Evolutionary conservation across 2,888 invertebrate genomes (phyloP).

Genomic region (Limnephilus lunatus): DNA sequence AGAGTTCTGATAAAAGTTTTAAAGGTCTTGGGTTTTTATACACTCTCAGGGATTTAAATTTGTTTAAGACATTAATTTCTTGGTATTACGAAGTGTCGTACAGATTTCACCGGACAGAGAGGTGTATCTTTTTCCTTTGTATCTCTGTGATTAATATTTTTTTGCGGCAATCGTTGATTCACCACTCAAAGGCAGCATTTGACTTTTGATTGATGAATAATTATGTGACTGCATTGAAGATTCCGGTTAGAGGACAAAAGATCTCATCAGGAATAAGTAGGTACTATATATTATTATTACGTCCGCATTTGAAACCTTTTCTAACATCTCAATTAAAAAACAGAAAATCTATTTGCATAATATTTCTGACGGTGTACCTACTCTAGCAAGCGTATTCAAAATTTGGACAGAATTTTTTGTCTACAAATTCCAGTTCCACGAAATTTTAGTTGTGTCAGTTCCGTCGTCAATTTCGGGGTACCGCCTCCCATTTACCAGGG

Average conservation of each 20-base stretch:
- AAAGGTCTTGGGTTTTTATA: conserved; percentile 40
- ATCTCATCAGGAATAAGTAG: no score
- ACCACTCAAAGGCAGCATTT: neutral
- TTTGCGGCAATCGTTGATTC: neutral
- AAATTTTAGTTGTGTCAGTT: neutral
- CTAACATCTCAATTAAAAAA: no score
- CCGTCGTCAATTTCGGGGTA: no score
- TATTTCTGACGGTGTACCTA: neutral
- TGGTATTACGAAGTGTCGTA: neutral
- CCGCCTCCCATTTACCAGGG: no score
- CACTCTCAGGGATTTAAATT: neutral
- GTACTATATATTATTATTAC: no score
- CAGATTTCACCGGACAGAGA: neutral
- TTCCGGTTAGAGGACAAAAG: neutral
- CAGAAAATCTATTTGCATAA: no score
- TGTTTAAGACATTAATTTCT: neutral
- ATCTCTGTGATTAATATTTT: neutral
- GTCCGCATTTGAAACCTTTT: no score
- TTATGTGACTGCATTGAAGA: neutral
- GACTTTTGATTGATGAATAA: conserved; percentile 2
- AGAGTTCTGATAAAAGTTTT: conserved; percentile 47
- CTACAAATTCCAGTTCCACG: neutral
- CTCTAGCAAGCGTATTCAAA: neutral
- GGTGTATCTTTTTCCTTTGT: neutral
- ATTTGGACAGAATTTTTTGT: neutral